Base-by-base conservation (phyloP, 2,797 vertebrate species). In the Sebastolobus alascanus region DNA sequence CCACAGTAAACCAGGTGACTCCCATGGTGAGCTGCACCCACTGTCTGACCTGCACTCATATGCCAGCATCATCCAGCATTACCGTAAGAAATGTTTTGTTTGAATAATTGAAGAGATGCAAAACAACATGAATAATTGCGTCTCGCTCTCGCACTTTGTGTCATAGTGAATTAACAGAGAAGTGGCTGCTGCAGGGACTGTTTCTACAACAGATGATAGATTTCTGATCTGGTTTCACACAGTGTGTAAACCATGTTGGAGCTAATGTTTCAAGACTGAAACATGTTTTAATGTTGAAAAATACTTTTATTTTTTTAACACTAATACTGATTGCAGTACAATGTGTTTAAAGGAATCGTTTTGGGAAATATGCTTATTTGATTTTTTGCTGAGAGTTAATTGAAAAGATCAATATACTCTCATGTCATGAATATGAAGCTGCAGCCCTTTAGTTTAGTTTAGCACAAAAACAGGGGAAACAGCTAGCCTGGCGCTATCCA, bases 101-200 rank as follows among this genome's bases (percentile, higher is more conserved):
- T 94, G 77, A 93, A 95, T 95, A 92, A 94, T 95, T 93, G 52
- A 94, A 84, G 74, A 84, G 84, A 93, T 92, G 91, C 92, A 91
- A 91, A 94, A 92, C 88, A 88, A 93, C 90, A 93, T 93, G 84
- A 94, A 95, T 94, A 93, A 94, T 93, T 92, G 86, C 79, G 50
- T 73, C 55, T 91, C 59, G 9, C 77, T 75, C 64, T 67, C 33
- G 60, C 81, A 82, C 89, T 94, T 90, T 89, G 85, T 92, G 91
- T 93, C 93, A 89, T 29, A 65, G 71, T 25, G 85, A 87, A 90
- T 95, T 91, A 93, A 80, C 82, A 65, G 84, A 84, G 77, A 80
- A 80, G 73, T 56, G 78, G 75, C 73, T 75, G 61, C 85, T 64
- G 65, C 77, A 64, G 50, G 35, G 66, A 67, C 22, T 55, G 2